Evolutionary conservation across 2,888 invertebrate genomes (phyloP).

Genomic region (Choristoneura rosaceana): DNA sequence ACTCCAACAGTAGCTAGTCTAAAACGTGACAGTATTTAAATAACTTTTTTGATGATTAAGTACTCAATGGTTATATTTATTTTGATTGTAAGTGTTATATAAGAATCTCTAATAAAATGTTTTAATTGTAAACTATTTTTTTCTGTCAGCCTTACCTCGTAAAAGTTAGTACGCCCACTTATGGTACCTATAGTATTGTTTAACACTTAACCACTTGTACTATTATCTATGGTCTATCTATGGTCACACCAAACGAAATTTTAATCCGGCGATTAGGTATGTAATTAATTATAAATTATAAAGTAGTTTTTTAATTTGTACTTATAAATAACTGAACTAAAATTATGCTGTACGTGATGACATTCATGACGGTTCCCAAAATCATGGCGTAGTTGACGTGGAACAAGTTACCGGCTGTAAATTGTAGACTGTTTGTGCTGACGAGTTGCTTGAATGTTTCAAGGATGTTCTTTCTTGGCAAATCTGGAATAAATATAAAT

Average conservation of each 20-base stretch:
- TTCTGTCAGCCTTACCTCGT: neutral
- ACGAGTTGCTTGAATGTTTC: conserved; percentile 65
- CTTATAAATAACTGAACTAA: conserved; percentile 61
- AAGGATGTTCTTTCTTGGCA: conserved; percentile 53
- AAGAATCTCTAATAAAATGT: conserved; percentile 34
- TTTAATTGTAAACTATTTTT: neutral
- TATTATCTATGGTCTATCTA: no score
- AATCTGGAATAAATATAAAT: conserved; percentile 54
- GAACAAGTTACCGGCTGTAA: conserved; percentile 63
- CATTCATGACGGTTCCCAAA: conserved; percentile 63
- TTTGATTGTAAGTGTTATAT: conserved; percentile 6
- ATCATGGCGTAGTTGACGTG: conserved; percentile 62
- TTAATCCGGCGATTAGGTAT: no score
- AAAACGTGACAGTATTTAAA: neutral
- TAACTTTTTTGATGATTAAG: conserved; percentile 14
- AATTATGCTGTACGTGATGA: conserved; percentile 71
- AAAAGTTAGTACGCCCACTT: neutral
- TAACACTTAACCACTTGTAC: no score
- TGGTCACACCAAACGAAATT: no score
- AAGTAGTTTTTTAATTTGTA: conserved; percentile 13
- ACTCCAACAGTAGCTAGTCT: neutral
- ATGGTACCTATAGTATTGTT: no score
- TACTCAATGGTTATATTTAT: conserved; percentile 1
- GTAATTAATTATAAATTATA: neutral
- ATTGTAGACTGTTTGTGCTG: conserved; percentile 58